Percentiles rank a stretch among this genome's conserved stretches.
Conservation (phyloP, 2,888 invertebrate species). For the Tortricodes alternella region DNA sequence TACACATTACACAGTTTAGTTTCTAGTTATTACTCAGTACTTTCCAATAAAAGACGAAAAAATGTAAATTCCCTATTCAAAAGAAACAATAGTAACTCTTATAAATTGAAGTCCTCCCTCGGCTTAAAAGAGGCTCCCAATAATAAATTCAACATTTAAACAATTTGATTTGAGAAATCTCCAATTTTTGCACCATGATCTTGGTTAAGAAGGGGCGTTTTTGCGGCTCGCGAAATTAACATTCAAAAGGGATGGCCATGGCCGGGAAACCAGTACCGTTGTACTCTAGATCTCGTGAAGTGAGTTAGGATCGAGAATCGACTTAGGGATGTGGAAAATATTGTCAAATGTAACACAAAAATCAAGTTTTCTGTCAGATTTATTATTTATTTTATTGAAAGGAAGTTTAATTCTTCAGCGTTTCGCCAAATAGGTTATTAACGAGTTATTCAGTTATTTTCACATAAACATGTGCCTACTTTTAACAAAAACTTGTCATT, state of each 20-base stretch:
- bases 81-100: background rate
- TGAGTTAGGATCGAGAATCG: background rate
- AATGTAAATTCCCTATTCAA: background rate
- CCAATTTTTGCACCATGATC: conserved; percentile 18
- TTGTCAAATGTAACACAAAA: no score
- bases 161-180: conserved; percentile 26
- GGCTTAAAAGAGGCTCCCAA: background rate
- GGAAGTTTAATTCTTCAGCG: no score
- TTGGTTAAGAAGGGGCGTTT: conserved; percentile 9
- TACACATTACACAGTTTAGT: no score
- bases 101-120: background rate
- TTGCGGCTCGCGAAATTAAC: conserved; percentile 22
- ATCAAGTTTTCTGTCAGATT: no score
- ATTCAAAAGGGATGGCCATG: conserved; percentile 19
- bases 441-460: no score
- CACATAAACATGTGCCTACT: no score
- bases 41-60: background rate
- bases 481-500: no score
- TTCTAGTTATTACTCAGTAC: no score
- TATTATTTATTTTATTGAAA: no score
- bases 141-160: conserved; percentile 24
- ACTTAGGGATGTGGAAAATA: conserved; percentile 2
- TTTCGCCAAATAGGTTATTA: no score
- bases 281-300: background rate
- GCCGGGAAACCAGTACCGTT: conserved; percentile 13